Evolutionary conservation across 2,797 vertebrate genomes (phyloP).

Genomic region (Hippopotamyrus pictus): DNA sequence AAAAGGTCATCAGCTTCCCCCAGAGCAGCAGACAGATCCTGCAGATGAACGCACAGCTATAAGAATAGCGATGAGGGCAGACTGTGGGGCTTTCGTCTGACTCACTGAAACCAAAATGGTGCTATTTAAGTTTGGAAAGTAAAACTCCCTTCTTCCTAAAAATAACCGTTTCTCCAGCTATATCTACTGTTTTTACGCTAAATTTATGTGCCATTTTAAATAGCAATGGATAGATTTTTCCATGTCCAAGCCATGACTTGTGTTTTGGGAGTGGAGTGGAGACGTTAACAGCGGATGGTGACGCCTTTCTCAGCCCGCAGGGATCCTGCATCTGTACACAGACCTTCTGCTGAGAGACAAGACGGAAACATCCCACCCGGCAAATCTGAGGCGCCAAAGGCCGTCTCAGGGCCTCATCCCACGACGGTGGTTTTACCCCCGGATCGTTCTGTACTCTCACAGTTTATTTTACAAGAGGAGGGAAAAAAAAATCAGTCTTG

Average conservation of each 20-base stretch:
- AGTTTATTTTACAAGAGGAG: slow-evolving; percentile 14
- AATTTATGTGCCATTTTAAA: neutral
- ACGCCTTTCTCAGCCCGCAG: neutral
- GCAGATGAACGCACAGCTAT: slow-evolving; percentile 45
- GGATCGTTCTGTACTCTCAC: slow-evolving; percentile 2
- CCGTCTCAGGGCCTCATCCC: neutral
- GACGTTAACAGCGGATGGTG: neutral
- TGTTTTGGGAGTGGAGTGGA: neutral
- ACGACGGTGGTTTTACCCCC: neutral
- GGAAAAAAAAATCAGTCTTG: neutral
- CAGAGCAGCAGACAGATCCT: slow-evolving; percentile 49
- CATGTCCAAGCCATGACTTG: neutral
- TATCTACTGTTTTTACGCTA: neutral
- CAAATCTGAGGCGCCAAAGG: neutral
- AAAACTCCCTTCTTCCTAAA: slow-evolving; percentile 10
- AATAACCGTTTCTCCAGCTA: neutral
- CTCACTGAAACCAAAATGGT: slow-evolving; percentile 32
- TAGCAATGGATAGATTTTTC: neutral
- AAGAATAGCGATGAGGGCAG: slow-evolving; percentile 42
- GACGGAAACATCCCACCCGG: neutral
- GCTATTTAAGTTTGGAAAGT: slow-evolving; percentile 1
- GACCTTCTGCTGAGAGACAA: neutral
- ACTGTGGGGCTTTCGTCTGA: slow-evolving; percentile 29
- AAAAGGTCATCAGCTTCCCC: slow-evolving; percentile 38
- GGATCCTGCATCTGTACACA: neutral